A percentile compares a stretch with the other conserved stretches of the same genome.
Evolutionary conservation across 2,888 invertebrate genomes (phyloP).

Genomic region (Margaritifera margaritifera): DNA sequence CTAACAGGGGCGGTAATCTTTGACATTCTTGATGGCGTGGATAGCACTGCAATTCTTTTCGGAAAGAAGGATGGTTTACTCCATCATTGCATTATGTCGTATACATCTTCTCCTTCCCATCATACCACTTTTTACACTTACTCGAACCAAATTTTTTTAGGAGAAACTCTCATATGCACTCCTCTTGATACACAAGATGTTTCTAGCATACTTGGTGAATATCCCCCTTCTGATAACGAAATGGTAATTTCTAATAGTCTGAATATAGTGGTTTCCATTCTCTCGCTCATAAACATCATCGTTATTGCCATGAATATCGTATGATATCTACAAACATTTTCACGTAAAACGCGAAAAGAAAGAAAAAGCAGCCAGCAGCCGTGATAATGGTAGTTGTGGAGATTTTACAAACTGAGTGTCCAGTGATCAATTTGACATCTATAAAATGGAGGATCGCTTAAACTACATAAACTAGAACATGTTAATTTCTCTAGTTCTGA

Average conservation of each 20-base stretch:
- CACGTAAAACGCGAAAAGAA: no score
- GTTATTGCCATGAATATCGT: constrained; percentile 74
- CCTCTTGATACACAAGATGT: constrained; percentile 71
- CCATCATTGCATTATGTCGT: constrained; percentile 75
- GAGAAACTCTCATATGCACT: constrained; percentile 56
- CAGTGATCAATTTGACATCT: no score
- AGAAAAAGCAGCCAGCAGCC: no score
- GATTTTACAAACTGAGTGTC: no score
- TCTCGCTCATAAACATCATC: constrained; percentile 77
- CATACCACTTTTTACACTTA: constrained; percentile 76
- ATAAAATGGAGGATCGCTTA: no score
- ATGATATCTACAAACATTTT: constrained; percentile 50
- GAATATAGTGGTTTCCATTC: constrained; percentile 75
- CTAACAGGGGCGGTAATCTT: constrained; percentile 76
- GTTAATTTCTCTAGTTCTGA: no score
- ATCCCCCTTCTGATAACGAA: constrained; percentile 75
- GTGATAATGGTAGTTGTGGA: no score
- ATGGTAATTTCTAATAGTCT: constrained; percentile 75
- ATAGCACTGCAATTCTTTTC: constrained; percentile 75
- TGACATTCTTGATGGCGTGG: constrained; percentile 77
- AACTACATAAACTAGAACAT: no score
- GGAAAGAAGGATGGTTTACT: constrained; percentile 70
- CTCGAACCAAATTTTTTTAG: constrained; percentile 74
- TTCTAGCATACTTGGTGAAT: constrained; percentile 76
- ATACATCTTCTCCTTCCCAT: constrained; percentile 77